Evolutionary conservation across 2,113 vertebrate genomes (phyloP).

Genomic region (Carollia perspicillata): DNA sequence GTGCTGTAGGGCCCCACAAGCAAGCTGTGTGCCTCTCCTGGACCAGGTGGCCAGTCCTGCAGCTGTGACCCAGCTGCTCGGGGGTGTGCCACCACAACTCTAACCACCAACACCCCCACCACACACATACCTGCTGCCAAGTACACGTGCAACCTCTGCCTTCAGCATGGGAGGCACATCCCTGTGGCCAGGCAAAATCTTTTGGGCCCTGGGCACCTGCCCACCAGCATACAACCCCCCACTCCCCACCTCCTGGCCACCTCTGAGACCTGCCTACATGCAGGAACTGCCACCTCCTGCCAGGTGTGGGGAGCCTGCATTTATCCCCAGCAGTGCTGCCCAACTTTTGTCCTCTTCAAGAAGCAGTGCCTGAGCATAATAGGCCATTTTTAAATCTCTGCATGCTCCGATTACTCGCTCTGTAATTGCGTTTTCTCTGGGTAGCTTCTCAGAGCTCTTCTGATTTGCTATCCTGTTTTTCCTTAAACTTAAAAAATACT

Average conservation of each 20-base stretch:
- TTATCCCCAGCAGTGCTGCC: background rate
- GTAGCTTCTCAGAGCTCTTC: background rate
- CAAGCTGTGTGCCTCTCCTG: background rate
- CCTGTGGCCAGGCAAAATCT: rapidly evolving
- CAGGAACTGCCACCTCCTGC: rapidly evolving
- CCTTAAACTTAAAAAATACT: conserved; percentile 8
- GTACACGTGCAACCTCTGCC: background rate
- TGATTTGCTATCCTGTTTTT: conserved; percentile 23
- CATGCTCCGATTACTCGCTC: background rate
- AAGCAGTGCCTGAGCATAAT: background rate
- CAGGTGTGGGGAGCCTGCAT: background rate
- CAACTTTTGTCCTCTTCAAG: background rate
- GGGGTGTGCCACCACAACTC: background rate
- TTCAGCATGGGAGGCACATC: rapidly evolving
- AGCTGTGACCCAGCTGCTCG: background rate
- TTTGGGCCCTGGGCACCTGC: background rate
- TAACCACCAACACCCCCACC: background rate
- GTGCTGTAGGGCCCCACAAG: rapidly evolving
- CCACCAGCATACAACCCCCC: rapidly evolving
- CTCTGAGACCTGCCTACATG: rapidly evolving
- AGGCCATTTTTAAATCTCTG: background rate
- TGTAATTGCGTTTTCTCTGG: conserved; percentile 44
- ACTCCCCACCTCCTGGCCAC: background rate
- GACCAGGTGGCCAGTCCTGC: background rate
- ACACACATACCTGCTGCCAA: background rate